These are phyloP conservation scores for Drosophila neonasuta DNA, from an alignment of 2,888 invertebrate species.

Conservation along the genomic window DNA sequence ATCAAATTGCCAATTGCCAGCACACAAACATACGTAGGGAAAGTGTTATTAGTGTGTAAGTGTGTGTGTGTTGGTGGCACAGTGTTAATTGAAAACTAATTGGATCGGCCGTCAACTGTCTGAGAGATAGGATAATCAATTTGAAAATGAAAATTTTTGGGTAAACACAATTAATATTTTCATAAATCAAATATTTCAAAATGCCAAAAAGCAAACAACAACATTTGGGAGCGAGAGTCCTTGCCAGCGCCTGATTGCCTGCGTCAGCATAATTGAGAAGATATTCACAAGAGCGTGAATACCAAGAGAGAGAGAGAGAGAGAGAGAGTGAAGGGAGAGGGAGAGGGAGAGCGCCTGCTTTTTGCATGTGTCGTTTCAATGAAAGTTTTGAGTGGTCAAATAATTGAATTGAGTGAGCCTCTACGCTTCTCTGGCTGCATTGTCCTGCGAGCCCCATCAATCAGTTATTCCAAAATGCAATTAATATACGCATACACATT, in stretches of 20 bases:
- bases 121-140: slow-evolving; percentile 36
- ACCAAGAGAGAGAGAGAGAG: too few relatives aligned
- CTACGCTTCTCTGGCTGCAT: slow-evolving; percentile 7
- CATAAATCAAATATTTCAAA: slow-evolving; percentile 45
- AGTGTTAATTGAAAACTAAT: slow-evolving; percentile 47
- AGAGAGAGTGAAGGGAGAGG: background rate
- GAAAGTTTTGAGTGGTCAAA: slow-evolving; percentile 23
- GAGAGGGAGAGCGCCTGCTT: background rate
- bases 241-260: slow-evolving; percentile 9
- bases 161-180: slow-evolving; percentile 55
- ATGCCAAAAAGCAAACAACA: slow-evolving; percentile 36
- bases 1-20: slow-evolving; percentile 8
- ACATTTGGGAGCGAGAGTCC: background rate
- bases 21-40: slow-evolving; percentile 18
- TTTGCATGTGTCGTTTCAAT: slow-evolving; percentile 18
- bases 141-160: slow-evolving; percentile 48
- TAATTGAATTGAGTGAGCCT: slow-evolving; percentile 25
- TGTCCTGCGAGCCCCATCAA: background rate
- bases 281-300: slow-evolving; percentile 6
- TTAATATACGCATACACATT: slow-evolving; percentile 8
- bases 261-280: slow-evolving; percentile 47
- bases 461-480: slow-evolving; percentile 6
- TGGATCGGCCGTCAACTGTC: slow-evolving; percentile 8
- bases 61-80: slow-evolving; percentile 1
- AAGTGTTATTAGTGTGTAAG: slow-evolving; percentile 6